Evolutionary conservation across 2,888 invertebrate species (phyloP).

Genomic region (Caenorhabditis sulstoni): DNA sequence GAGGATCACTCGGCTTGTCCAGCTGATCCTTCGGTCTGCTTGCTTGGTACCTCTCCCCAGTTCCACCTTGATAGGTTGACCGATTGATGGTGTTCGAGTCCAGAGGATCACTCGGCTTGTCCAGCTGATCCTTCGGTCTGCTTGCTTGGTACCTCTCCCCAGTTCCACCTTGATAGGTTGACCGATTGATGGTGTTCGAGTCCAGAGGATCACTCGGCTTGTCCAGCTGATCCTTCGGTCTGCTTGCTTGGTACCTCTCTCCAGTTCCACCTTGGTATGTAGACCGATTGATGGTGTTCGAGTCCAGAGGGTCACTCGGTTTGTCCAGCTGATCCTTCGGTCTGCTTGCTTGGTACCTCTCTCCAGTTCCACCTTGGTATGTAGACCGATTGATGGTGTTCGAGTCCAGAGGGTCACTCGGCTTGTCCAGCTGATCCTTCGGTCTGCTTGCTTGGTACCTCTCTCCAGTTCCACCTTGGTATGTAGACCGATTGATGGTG

Average conservation of each 20-base stretch:
- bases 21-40: conserved; percentile 21
- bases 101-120: conserved; percentile 20
- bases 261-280: conserved; percentile 34
- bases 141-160: conserved; percentile 23
- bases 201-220: conserved; percentile 25
- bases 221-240: conserved; percentile 27
- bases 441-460: conserved; percentile 30
- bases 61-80: conserved; percentile 31
- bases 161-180: conserved; percentile 33
- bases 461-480: conserved; percentile 45
- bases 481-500: conserved; percentile 42
- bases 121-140: conserved; percentile 22
- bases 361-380: conserved; percentile 33
- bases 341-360: conserved; percentile 15
- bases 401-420: conserved; percentile 23
- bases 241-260: conserved; percentile 15
- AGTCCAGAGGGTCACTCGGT: conserved; percentile 24
- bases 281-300: conserved; percentile 23
- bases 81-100: conserved; percentile 30
- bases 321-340: conserved; percentile 28
- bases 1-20: conserved; percentile 22
- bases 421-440: conserved; percentile 19
- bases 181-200: conserved; percentile 25
- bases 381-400: conserved; percentile 30
- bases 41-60: conserved; percentile 19